Evolutionary conservation across 1,140 invertebrate species (phyloP).

Genomic region (Aporrectodea caliginosa): DNA sequence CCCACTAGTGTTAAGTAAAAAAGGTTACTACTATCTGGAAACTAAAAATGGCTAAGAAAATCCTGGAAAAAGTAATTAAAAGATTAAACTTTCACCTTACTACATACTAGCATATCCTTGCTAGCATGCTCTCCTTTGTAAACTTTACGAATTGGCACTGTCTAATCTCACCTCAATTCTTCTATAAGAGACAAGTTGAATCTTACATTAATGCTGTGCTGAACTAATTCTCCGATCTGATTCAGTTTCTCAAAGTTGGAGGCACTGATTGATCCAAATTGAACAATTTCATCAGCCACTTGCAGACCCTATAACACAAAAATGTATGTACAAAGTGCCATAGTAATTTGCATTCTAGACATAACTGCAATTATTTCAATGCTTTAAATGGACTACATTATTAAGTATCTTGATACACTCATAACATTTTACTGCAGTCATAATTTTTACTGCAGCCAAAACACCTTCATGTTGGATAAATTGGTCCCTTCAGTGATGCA

Average conservation of each 20-base stretch:
- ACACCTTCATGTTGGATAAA: no score
- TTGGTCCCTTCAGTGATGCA: neutral
- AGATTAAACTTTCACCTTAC: neutral
- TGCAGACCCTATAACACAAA: conserved; percentile 67
- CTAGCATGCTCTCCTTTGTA: no score
- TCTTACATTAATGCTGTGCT: conserved; percentile 61
- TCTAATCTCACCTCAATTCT: neutral
- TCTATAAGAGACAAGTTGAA: neutral
- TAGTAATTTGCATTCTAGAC: neutral
- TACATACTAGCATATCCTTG: no score
- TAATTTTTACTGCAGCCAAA: neutral
- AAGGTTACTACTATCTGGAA: neutral
- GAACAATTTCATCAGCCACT: conserved; percentile 68
- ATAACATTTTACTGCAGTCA: neutral
- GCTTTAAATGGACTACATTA: neutral
- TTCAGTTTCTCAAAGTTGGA: conserved; percentile 68
- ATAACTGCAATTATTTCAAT: conserved; percentile 31
- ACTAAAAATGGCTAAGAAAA: neutral
- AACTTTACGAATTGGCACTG: no score
- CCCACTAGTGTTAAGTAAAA: no score
- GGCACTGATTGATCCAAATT: conserved; percentile 77
- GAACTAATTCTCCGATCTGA: conserved; percentile 66
- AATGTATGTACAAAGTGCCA: neutral
- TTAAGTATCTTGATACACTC: no score
- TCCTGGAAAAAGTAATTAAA: neutral